A percentile compares a stretch with the other conserved stretches of the same genome.
Conservation (phyloP, 1,140 invertebrate genomes). For the Cardiocondyla obscurior region DNA sequence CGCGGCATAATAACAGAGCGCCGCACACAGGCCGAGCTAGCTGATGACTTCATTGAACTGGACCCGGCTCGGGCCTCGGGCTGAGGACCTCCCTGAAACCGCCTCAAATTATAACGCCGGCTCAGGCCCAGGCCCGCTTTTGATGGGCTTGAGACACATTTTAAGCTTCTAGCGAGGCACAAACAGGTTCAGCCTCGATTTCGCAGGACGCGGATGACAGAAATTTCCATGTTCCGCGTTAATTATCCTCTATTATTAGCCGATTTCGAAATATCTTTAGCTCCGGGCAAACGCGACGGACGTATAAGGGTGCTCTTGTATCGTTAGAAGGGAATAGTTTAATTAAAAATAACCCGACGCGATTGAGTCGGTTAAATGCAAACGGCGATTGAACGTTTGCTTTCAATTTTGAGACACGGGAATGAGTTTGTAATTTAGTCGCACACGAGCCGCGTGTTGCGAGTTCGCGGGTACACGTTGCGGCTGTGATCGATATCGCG, state of each 20-base stretch:
- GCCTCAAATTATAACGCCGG: slow-evolving; percentile 83
- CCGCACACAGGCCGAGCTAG: slow-evolving; percentile 75
- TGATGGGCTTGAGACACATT: slow-evolving; percentile 79
- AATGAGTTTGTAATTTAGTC: no score
- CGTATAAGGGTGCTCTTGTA: no score
- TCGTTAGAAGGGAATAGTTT: no score
- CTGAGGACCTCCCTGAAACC: slow-evolving; percentile 83
- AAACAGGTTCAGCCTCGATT: slow-evolving; percentile 61
- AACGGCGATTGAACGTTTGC: neutral
- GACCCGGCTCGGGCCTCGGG: slow-evolving; percentile 69
- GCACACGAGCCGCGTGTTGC: slow-evolving; percentile 8
- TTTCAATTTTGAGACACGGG: neutral
- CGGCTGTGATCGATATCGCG: slow-evolving; percentile 41
- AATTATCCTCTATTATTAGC: slow-evolving; percentile 19
- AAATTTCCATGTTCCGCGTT: slow-evolving; percentile 1
- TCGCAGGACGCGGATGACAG: slow-evolving; percentile 50
- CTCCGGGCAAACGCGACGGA: neutral
- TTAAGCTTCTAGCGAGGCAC: slow-evolving; percentile 71
- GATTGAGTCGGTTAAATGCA: neutral
- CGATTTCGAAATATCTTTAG: neutral
- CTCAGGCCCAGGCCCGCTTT: slow-evolving; percentile 75
- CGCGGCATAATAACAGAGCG: slow-evolving; percentile 83
- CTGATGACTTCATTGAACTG: slow-evolving; percentile 84
- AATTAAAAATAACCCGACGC: no score
- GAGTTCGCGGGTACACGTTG: slow-evolving; percentile 30